Base-by-base conservation (phyloP, 1,140 invertebrate species). In the Pissodes strobi region DNA sequence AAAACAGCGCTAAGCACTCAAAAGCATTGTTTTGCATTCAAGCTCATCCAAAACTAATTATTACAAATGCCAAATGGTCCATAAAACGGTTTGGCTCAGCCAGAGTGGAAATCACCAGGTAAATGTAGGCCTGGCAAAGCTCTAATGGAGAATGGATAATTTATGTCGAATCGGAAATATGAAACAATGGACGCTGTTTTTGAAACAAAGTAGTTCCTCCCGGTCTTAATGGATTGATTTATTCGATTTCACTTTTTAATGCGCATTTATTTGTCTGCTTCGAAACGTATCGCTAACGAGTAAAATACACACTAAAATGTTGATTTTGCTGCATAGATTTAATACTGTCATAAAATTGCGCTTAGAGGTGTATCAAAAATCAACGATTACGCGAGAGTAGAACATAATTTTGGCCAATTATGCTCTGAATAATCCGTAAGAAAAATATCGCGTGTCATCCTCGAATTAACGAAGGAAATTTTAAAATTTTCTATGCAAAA, bases 1-100 rank as follows among this genome's bases (percentile, higher is more conserved):
- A 43, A 57, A 57, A 57, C 53, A 57, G 23, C 53, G 38, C n/a
- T 57, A 43, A 43, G 12, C 37, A 57, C 53, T 57, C 53, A 57
- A 57, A 43, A 57, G 38, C 53, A 19, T 57, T 57, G 53, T 57
- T 57, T 43, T 43, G 21, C 53, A 57, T 43, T 25, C 15, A 57
- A 27, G 38, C 53, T 41, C 53, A 57, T 57, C 38, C 53, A 43
- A 59, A 59, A 46, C 56, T 59, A 59, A 59, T 59, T 59, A 59
- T 59, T 59, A 59, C 56, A 48, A 59, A 59, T 59, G 43, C 56
- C 41, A 59, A 59, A 59, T 59, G 56, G 43, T 48, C 27, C 56
- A 48, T 59, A 59, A 59, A 59, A 59, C 43, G 41, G 39, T 59
- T 59, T 59, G 34, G 43, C 22, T 19, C 23, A 21, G 19, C 22